Conservation (phyloP, 2,888 invertebrate genomes). For the Hartigia nigra region DNA sequence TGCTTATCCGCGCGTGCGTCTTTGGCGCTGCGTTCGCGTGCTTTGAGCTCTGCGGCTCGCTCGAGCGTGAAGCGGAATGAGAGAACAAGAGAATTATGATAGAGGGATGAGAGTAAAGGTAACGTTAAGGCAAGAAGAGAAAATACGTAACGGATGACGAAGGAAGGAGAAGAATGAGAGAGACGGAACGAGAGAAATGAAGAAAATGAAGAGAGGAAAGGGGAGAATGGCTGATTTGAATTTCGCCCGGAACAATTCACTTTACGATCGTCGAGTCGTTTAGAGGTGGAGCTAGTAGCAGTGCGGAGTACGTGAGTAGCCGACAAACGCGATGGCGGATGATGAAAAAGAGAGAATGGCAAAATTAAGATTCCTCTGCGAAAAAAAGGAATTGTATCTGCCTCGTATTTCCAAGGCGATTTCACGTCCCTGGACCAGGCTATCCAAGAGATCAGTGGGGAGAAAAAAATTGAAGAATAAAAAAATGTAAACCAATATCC, state of each 20-base stretch:
- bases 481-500: neutral
- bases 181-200: neutral
- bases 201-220: slow-evolving; percentile 19
- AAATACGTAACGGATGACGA: neutral
- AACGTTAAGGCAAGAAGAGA: slow-evolving; percentile 12
- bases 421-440: neutral
- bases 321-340: neutral
- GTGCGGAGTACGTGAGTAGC: neutral
- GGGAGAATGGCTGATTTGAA: slow-evolving; percentile 24
- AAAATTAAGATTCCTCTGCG: neutral
- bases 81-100: slow-evolving; percentile 7
- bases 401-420: neutral
- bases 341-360: neutral
- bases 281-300: neutral
- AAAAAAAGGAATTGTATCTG: neutral
- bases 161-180: neutral
- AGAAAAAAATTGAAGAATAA: neutral
- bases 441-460: neutral
- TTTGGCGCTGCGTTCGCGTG: neutral
- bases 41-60: neutral
- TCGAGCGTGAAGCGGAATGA: neutral
- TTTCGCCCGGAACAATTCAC: slow-evolving; percentile 10
- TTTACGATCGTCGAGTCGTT: neutral
- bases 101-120: slow-evolving; percentile 23
- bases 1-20: neutral